These are phyloP conservation scores for Menidia menidia DNA, from an alignment of 2,797 vertebrate species.

Conservation along the genomic window DNA sequence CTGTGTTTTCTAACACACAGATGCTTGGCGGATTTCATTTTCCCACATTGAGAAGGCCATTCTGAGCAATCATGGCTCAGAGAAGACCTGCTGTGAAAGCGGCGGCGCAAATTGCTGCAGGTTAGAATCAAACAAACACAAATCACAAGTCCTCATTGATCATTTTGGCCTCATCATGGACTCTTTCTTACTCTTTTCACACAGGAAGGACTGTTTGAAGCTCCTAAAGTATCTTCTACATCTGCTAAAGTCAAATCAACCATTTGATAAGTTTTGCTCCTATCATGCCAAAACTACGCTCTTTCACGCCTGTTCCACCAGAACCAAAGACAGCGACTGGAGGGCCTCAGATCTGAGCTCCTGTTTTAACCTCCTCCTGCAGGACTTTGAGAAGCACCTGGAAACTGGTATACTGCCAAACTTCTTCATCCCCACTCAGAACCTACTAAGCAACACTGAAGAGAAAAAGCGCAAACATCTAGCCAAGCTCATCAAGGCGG, in stretches of 20 bases:
- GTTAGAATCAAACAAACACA: constrained; percentile 47
- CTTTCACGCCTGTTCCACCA: constrained; percentile 69
- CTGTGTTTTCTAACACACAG: constrained; percentile 34
- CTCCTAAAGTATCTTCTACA: constrained; percentile 79
- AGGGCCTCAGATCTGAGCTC: constrained; percentile 21
- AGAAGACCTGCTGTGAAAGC: constrained; percentile 84
- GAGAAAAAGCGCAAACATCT: constrained; percentile 23
- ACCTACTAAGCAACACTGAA: constrained; percentile 53
- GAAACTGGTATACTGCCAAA: constrained; percentile 42
- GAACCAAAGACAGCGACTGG: constrained; percentile 66
- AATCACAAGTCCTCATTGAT: neutral
- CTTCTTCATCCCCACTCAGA: constrained; percentile 81
- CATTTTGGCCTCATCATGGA: neutral
- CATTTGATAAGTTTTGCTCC: constrained; percentile 73
- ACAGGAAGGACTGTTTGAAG: constrained; percentile 78
- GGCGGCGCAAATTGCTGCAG: constrained; percentile 82
- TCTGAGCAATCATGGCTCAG: constrained; percentile 82
- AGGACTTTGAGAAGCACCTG: constrained; percentile 60
- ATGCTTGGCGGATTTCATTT: constrained; percentile 85
- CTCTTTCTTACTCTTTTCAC: neutral
- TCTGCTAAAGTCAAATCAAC: constrained; percentile 57
- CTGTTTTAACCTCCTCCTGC: constrained; percentile 69
- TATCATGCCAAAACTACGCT: constrained; percentile 80
- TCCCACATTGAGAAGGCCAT: constrained; percentile 84
- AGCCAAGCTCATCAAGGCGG: constrained; percentile 27